phyloP scores from a whole-genome alignment of 2,797 vertebrate genomes.

The Chloroceryle amazona region DNA sequence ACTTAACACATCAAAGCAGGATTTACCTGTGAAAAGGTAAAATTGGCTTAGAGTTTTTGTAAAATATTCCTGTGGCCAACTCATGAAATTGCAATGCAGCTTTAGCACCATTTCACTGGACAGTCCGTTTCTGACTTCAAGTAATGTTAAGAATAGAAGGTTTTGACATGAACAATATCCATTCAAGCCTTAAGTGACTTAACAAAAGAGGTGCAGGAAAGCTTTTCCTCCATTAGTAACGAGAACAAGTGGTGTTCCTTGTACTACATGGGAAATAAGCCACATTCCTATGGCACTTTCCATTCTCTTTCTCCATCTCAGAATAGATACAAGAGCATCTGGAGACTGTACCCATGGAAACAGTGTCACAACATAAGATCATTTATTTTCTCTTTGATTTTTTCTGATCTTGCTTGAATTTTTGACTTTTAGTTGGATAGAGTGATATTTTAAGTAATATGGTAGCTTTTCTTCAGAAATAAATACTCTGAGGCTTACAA shows the following conservation, averaged over 20 bases:
- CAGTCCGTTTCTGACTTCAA: background rate
- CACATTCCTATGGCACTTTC: background rate
- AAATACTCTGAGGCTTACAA: background rate
- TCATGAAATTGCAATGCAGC: background rate
- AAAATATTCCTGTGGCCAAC: background rate
- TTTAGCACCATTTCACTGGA: background rate
- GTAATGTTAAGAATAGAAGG: background rate
- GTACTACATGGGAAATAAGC: background rate
- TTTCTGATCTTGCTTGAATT: background rate
- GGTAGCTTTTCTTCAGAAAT: background rate
- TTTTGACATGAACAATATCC: background rate
- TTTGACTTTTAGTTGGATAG: background rate
- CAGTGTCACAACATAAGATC: background rate
- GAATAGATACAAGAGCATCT: background rate
- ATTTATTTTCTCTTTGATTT: background rate
- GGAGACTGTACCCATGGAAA: slow-evolving; percentile 25
- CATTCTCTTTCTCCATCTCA: background rate
- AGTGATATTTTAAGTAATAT: background rate
- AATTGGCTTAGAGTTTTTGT: background rate
- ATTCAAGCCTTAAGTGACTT: background rate
- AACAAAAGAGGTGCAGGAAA: background rate
- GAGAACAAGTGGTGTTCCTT: background rate
- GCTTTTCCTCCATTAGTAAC: background rate
- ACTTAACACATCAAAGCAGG: background rate
- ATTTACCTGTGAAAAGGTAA: background rate